Base-by-base conservation (phyloP, 2,113 vertebrate species). In the Heterocephalus glaber region DNA sequence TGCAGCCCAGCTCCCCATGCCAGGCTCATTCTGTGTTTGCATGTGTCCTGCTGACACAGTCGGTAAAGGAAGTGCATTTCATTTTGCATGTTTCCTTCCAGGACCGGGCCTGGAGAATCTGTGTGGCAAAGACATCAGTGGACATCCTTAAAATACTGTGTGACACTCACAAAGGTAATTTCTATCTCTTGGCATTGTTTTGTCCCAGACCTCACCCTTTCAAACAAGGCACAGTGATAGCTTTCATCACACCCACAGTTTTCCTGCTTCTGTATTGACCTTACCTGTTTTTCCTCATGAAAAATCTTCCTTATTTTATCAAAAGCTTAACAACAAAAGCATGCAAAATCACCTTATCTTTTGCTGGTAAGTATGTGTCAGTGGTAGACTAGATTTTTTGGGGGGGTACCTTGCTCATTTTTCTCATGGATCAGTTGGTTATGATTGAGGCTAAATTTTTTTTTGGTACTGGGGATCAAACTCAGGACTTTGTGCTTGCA, bases 61-160 rank as follows among this genome's bases (percentile, higher is more conserved):
- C 1, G 52, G 12, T 56, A 44, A 81, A 89, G 20, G 44, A 87
- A 49, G 30, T 47, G 4, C 44, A 66, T 95, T 72, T 98, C 84
- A 85, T 19, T 96, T 97, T 90, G 38, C 80, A 61, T 90, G 56
- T 97, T 89, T 84, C 91, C 63, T 86, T 93, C 81, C 96, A 99
- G 99, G 98, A 98, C 86, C 99, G 99, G 95, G 81, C 98, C 76
- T 98, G 98, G 82, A 98, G 99, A 91, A 98, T 98, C 93, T 98
- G 98, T 49, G 95, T 99, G 68, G 99, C 99, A 16, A 99, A 99
- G 97, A 98, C 98, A 35, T 98, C 99, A 3, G 98, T 99, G 90
- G 99, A 99, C 89, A 97, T 98, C 92, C 98, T 99, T 52, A 99
- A 99, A 97, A 98, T 98, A 94, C 97, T 99, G 82, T 98, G 98